Evolutionary conservation across 2,797 vertebrate genomes (phyloP).

Genomic region (Enteromius unitaeniatus): DNA sequence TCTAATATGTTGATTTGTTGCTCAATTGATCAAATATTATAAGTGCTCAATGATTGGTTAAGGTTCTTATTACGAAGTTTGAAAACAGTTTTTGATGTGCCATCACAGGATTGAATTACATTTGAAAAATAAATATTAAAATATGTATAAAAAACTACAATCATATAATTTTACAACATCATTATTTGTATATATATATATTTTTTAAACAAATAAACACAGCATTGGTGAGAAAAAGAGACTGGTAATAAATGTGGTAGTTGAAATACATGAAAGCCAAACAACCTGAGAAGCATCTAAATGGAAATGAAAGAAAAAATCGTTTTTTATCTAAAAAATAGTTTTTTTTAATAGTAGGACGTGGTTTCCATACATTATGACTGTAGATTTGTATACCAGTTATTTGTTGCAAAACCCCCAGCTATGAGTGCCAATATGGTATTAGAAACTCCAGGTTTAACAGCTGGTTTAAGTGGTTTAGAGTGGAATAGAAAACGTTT

Average conservation of each 20-base stretch:
- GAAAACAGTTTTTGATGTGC: background rate
- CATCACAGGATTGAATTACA: background rate
- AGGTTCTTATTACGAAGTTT: background rate
- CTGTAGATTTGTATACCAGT: background rate
- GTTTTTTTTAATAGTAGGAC: no score
- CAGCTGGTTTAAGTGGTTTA: conserved; percentile 34
- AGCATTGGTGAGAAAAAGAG: background rate
- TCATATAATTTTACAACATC: background rate
- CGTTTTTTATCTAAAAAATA: no score
- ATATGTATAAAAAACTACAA: background rate
- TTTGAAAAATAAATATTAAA: background rate
- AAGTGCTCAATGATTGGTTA: background rate
- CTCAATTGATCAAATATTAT: background rate
- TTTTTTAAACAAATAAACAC: background rate
- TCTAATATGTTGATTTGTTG: background rate
- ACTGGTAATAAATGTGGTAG: background rate
- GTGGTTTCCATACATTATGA: background rate
- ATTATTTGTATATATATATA: background rate
- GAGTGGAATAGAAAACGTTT: conserved; percentile 2
- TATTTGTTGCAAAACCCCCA: background rate
- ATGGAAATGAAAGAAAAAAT: background rate
- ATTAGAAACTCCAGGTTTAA: background rate
- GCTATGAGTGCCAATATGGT: background rate
- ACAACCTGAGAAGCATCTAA: background rate
- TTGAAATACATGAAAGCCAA: background rate